Base-by-base conservation (phyloP, 1,140 invertebrate genomes). In the Drosophila murphyi region DNA sequence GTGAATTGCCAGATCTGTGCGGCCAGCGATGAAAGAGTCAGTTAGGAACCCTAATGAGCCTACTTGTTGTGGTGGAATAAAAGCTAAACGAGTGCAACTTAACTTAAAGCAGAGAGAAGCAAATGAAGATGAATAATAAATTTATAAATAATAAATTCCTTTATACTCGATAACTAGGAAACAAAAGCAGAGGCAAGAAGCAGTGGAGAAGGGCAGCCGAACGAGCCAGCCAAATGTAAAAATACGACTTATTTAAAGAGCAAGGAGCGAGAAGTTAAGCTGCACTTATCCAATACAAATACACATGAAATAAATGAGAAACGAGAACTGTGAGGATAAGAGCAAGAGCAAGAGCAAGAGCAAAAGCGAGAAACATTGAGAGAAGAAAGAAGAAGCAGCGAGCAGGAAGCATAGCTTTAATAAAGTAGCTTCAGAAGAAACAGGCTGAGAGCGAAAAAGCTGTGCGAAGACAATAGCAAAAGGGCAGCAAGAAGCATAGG, bases 11-110 rank as follows among this genome's bases (percentile, higher is more conserved):
- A 20, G 20, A 20, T 20, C 0, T 41, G n/a, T 41, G 39, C 10
- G n/a, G 43, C 28, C 7, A 12, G 52, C 41, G 8, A 20, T 50
- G 39, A 59, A 50, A 37, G 60, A 35, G 47, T 60, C 56, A 69
- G 60, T 60, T 54, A 61, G 45, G 32, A 70, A 54, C 45, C 34
- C 67, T 70, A 70, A 70, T 70, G 57, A 70, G 32, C 10, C 57
- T 60, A 43, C 57, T 70, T 60, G 37, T 56, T 6, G 43, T n/a
- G n/a, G 56, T 3, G 28, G n/a, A 12, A 47, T 5, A 2, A 29
- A 28, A 10, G 39, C 10, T 41, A 8, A 41, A 41, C 48, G 3
- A 7, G 47, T 8, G 20, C 8, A 50, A 29, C 8, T 50, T 28
- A 48, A 48, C 29, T 43, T 6, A 43, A 43, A 43, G 39, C n/a